Evolutionary conservation across 2,113 vertebrate genomes (phyloP), one percentile per base, ranked within the genome.

Genomic region (Tragelaphus strepsiceros): DNA sequence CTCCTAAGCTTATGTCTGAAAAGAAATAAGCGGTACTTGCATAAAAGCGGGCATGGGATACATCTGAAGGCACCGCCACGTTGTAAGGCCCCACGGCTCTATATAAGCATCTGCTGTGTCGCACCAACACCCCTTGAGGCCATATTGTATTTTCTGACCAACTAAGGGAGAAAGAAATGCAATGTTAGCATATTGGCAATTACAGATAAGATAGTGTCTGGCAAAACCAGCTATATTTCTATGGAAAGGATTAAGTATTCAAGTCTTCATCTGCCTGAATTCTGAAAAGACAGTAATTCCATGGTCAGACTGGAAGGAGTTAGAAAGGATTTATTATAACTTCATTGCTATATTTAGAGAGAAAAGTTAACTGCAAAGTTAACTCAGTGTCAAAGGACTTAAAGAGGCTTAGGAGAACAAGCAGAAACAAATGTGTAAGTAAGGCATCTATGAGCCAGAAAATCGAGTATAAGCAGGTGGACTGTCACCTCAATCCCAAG

Each of bases 81-180:
- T 99, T 99, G 98, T 99, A 99, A 96, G 99, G 98, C 93, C 99
- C 99, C 39, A 99, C 99, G 82, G 99, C 99, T 98, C 99, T 99
- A 97, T 99, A 99, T 30, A 99, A 99, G 98, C 99, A 99, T 83
- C 99, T 99, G 98, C 99, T 99, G 96, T 99, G 99, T 98, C 99
- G 99, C 98, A 99, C 99, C 98, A 99, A 98, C 67, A 99, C 99
- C 59, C 99, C 99, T 98, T 99, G 99, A 56, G 99, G 99, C 99
- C 99, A 99, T 97, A 99, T 99, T 39, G 99, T 99, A 97, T 99
- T 99, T 98, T 99, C 99, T 90, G 99, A 99, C 99, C 99, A 99
- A 98, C 99, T 99, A 98, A 86, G 56, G 59, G 84, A 98, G 83
- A 97, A 98, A 98, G 91, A 93, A 98, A 98, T 51, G 35, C 54